Evolutionary conservation across 2,888 invertebrate genomes (phyloP).

Genomic region (Oscheius sp.): DNA sequence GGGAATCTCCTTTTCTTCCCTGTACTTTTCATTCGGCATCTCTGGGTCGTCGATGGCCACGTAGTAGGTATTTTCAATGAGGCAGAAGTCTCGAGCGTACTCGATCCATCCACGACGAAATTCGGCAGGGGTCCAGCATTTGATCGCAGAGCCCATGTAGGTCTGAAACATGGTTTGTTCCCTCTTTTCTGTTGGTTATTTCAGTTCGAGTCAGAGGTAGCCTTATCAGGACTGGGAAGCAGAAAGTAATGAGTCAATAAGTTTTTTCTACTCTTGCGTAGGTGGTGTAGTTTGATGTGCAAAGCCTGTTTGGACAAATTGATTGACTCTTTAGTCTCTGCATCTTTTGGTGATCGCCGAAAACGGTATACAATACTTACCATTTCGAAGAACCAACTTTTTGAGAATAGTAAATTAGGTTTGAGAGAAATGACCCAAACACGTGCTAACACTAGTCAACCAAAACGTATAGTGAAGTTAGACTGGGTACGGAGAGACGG

Average conservation of each 20-base stretch:
- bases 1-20: slow-evolving; percentile 60
- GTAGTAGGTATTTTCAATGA: slow-evolving; percentile 76
- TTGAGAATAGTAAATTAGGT: too few relatives aligned
- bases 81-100: slow-evolving; percentile 76
- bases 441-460: too few relatives aligned
- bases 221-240: neutral
- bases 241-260: neutral
- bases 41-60: slow-evolving; percentile 60
- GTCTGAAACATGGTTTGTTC: slow-evolving; percentile 22
- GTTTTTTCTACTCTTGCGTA: neutral
- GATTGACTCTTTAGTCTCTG: too few relatives aligned
- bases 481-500: too few relatives aligned
- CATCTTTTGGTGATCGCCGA: too few relatives aligned
- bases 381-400: too few relatives aligned
- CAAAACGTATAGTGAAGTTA: too few relatives aligned
- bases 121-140: slow-evolving; percentile 72
- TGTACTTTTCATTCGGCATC: slow-evolving; percentile 47
- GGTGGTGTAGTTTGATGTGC: slow-evolving; percentile 13
- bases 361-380: too few relatives aligned
- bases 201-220: too few relatives aligned
- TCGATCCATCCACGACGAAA: slow-evolving; percentile 74
- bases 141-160: slow-evolving; percentile 58
- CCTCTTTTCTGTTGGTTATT: too few relatives aligned
- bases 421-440: too few relatives aligned
- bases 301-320: neutral